Evolutionary conservation across 2,888 invertebrate genomes (phyloP).

Genomic region (Siphlonurus alternatus): DNA sequence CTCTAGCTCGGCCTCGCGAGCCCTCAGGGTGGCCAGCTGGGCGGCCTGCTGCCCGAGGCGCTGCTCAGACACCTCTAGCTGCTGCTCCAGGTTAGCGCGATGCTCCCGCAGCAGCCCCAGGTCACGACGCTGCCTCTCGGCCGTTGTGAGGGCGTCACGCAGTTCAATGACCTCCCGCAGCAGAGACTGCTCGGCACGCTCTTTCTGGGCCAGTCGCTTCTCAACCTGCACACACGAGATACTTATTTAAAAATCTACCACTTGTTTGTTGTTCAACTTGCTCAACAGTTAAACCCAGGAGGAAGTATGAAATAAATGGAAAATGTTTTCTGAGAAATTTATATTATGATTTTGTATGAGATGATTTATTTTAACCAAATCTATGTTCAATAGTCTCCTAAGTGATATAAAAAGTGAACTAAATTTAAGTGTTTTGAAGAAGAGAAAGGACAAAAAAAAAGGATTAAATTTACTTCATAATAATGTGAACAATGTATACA

Average conservation of each 20-base stretch:
- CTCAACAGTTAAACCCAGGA: too few relatives aligned
- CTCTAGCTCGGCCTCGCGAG: not conserved
- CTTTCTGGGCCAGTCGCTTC: not conserved
- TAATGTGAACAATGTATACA: too few relatives aligned
- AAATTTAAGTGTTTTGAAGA: too few relatives aligned
- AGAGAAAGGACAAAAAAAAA: too few relatives aligned
- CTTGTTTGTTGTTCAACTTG: not conserved
- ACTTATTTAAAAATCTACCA: not conserved
- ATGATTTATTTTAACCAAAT: too few relatives aligned
- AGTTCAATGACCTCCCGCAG: not conserved
- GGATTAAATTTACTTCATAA: too few relatives aligned
- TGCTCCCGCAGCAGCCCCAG: constrained; percentile 5
- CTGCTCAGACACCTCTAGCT: not conserved
- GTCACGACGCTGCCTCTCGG: not conserved
- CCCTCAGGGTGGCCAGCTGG: too few relatives aligned
- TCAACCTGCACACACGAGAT: not conserved
- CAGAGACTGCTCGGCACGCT: not conserved
- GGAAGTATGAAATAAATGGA: too few relatives aligned
- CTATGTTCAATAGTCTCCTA: too few relatives aligned
- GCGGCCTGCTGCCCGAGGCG: not conserved
- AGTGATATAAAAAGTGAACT: too few relatives aligned
- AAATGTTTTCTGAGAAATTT: too few relatives aligned
- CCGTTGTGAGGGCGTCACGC: not conserved
- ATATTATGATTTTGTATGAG: too few relatives aligned
- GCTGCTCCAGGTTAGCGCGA: constrained; percentile 9